Base-by-base conservation (phyloP, 2,888 invertebrate genomes). In the Spialia ferax region DNA sequence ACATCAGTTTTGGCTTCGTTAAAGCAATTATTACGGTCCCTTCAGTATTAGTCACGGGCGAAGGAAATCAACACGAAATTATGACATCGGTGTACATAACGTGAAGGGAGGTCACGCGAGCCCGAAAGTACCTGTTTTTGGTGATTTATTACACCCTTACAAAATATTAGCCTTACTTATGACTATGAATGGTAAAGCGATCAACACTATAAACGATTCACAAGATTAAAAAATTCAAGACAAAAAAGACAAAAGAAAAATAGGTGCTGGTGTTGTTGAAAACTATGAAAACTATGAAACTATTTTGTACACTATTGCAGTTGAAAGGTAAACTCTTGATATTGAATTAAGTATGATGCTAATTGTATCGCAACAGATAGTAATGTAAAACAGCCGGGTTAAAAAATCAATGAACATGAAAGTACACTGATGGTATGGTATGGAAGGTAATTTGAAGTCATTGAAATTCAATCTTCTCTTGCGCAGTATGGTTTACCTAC, bases 11-110 rank as follows among this genome's bases (percentile, higher is more conserved):
- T 20, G 45, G 29, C 23, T 52, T 26, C 70, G 70, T 70, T 74
- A 80, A 79, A 79, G 77, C 83, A 81, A 88, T 89, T 84, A 86
- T 79, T 81, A 77, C 75, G 69, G 70, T 77, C 80, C 82, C 79
- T 72, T 74, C 68, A 77, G 79, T 79, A 86, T 91, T 91, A 90
- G 89, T 91, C 86, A 91, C 82, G 86, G 84, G 69, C 77, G 80
- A 86, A 82, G 77, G 84, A 81, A 87, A 86, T 83, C 85, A 86
- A 87, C 86, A 82, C 82, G 84, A 79, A 89, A 91, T 92, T 91
- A 92, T 92, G 92, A 93, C 91, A 88, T 92, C 86, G 90, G 75
- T 75, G 78, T 80, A 82, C 82, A 79, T 80, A 81, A 84, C 87
- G 84, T 82, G 81, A 79, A 81, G 78, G 74, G 72, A 82, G 75